A percentile compares a stretch with the other conserved stretches of the same genome.
Evolutionary conservation across 2,797 vertebrate genomes (phyloP).

Genomic region (Aphelocoma californica): DNA sequence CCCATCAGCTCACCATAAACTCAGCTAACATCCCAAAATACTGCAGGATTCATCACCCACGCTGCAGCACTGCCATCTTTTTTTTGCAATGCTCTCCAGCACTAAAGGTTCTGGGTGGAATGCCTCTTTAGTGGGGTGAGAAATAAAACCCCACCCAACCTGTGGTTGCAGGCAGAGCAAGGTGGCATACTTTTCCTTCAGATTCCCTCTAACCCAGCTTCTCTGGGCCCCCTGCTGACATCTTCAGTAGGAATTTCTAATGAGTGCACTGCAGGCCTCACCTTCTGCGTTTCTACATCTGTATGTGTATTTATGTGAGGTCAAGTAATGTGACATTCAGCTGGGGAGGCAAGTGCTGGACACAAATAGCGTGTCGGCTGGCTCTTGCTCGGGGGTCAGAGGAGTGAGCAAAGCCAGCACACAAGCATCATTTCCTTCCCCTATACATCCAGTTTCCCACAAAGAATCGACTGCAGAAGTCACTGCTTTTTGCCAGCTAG

Average conservation of each 20-base stretch:
- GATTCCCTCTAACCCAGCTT: background rate
- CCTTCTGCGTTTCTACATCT: background rate
- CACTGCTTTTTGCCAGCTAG: slow-evolving; percentile 66
- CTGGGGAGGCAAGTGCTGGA: background rate
- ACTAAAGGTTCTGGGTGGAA: background rate
- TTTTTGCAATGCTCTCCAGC: background rate
- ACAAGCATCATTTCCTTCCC: background rate
- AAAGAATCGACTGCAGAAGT: slow-evolving; percentile 44
- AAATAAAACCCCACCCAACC: background rate
- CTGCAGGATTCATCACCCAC: accelerated
- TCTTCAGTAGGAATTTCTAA: slow-evolving; percentile 23
- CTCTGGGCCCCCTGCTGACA: background rate
- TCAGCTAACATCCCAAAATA: background rate
- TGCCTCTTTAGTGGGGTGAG: background rate
- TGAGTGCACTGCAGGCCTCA: background rate
- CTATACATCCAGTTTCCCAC: background rate
- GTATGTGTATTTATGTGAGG: slow-evolving; percentile 12
- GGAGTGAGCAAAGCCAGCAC: background rate
- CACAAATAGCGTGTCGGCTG: background rate
- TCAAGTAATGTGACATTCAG: background rate
- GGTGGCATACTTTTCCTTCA: background rate
- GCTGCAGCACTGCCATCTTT: background rate
- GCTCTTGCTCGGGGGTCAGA: background rate
- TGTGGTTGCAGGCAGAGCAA: background rate
- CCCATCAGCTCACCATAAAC: background rate